Evolutionary conservation across 2,113 vertebrate genomes (phyloP).

Genomic region (Semnopithecus entellus): DNA sequence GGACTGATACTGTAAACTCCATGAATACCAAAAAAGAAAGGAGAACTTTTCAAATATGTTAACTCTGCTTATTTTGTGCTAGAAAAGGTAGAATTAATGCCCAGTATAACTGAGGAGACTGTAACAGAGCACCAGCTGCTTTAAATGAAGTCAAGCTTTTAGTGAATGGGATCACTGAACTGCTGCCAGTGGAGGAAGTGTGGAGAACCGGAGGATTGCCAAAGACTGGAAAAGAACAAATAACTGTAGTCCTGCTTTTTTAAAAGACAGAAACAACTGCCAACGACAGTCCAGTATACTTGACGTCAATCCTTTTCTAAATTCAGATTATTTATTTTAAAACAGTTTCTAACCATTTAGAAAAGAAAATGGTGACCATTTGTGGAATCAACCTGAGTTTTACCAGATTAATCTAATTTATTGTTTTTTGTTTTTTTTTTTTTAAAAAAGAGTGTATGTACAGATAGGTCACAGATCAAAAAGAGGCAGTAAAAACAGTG

Average conservation of each 20-base stretch:
- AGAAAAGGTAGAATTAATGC: not conserved
- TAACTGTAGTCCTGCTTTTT: not conserved
- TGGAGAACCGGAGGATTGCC: not conserved
- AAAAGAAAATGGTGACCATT: slow-evolving; percentile 27
- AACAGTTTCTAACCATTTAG: not conserved
- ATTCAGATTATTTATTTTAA: slow-evolving; percentile 24
- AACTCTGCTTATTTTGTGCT: not conserved
- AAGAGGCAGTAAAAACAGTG: not conserved
- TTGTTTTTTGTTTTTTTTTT: not conserved
- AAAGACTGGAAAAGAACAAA: not conserved
- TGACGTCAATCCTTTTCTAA: slow-evolving; percentile 25
- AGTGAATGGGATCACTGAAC: not conserved
- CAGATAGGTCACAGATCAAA: not conserved
- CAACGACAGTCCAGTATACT: not conserved
- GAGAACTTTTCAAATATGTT: slow-evolving; percentile 3
- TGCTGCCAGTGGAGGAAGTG: not conserved
- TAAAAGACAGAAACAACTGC: not conserved
- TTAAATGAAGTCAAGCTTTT: not conserved
- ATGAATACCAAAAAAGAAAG: not conserved
- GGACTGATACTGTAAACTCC: not conserved
- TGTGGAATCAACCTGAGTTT: not conserved
- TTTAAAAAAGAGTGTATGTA: not conserved
- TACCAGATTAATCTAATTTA: not conserved
- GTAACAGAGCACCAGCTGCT: not conserved
- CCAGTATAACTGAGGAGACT: not conserved